phyloP scores from a whole-genome alignment of 92 coral and sea anemone genomes.

The Porites lobata region DNA sequence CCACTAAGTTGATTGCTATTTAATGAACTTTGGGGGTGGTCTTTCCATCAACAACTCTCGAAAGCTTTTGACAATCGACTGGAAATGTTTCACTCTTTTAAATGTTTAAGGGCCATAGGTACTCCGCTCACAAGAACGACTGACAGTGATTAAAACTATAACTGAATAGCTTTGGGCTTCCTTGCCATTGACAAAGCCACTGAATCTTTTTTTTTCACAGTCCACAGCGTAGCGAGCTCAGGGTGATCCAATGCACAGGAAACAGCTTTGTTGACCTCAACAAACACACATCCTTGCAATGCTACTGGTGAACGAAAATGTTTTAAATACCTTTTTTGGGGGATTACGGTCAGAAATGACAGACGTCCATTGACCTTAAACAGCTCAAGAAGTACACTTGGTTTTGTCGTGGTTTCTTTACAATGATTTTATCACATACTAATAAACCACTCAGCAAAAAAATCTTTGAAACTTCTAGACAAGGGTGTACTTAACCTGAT shows the following conservation, averaged over 20 bases:
- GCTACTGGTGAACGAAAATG: slow-evolving; percentile 29
- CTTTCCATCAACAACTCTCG: slow-evolving; percentile 29
- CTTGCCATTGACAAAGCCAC: slow-evolving; percentile 35
- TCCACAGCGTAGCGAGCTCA: slow-evolving; percentile 17
- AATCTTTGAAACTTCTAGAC: slow-evolving; percentile 9
- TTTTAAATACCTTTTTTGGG: slow-evolving; percentile 41
- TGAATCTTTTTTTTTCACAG: background rate
- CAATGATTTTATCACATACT: slow-evolving; percentile 37
- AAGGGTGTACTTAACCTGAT: slow-evolving; percentile 17
- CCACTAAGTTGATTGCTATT: slow-evolving; percentile 32
- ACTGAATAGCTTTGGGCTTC: slow-evolving; percentile 17
- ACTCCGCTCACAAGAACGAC: slow-evolving; percentile 17
- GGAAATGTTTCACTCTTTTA: slow-evolving; percentile 8
- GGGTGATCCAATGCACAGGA: slow-evolving; percentile 37
- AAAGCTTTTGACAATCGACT: slow-evolving; percentile 27
- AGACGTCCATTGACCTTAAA: slow-evolving; percentile 41
- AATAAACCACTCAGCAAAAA: slow-evolving; percentile 10
- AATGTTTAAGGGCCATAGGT: slow-evolving; percentile 9
- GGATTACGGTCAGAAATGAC: slow-evolving; percentile 51
- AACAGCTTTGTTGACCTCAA: slow-evolving; percentile 40
- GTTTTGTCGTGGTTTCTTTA: slow-evolving; percentile 25
- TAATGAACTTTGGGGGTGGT: slow-evolving; percentile 54
- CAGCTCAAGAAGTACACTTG: slow-evolving; percentile 24
- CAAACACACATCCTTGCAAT: slow-evolving; percentile 40
- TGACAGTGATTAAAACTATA: slow-evolving; percentile 28